Evolutionary conservation across 1,140 invertebrate genomes (phyloP), one percentile per base, ranked within the genome.

Genomic region (Danaus melanippus): DNA sequence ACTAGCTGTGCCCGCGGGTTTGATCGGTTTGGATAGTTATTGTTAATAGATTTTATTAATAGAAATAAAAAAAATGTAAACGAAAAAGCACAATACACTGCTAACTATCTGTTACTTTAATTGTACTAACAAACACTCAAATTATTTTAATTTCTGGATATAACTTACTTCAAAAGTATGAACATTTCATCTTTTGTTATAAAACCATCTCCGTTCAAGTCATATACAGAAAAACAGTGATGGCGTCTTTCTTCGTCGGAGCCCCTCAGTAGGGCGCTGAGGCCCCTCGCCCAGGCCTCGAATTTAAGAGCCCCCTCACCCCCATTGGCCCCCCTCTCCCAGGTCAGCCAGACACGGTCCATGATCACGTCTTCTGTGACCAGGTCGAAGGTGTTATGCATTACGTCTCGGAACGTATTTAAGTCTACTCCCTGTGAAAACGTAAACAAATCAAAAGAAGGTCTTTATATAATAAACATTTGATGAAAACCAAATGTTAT

Each of bases 181-280:
- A 96, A 97, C 90, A 97, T 95, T 78, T 97, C 95, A 57, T 97
- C 95, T 62, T 92, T 92, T 0, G 92, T 94, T 12, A 97, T 94
- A 61, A 89, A 94, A 0, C 95, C 94, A 69, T 97, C 95, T 6
- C 89, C 88, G 69, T 97, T 97, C 4, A 97, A 76, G 74, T 97
- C 95, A 69, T 97, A 97, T 0, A 95, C 92, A 8, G 88, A 85
- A 62, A 94, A 95, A 69, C 94, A 94, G 71, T 94, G 95, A 17
- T 89, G 86, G 0, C 91, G 90, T 60, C 91, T 90, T 67, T 96
- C 94, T 1, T 90, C 87, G 0, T 91, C 73, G 0, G 87, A 92
- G 0, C 95, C 95, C 15, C 91, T 90, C 8, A 97, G 77, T 74
- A 97, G 92, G 0, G 92, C 88, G 8, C 93, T 94, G 10, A 97